These are phyloP conservation scores for Poecile atricapillus DNA, from an alignment of 2,113 vertebrate species.

Conservation along the genomic window DNA sequence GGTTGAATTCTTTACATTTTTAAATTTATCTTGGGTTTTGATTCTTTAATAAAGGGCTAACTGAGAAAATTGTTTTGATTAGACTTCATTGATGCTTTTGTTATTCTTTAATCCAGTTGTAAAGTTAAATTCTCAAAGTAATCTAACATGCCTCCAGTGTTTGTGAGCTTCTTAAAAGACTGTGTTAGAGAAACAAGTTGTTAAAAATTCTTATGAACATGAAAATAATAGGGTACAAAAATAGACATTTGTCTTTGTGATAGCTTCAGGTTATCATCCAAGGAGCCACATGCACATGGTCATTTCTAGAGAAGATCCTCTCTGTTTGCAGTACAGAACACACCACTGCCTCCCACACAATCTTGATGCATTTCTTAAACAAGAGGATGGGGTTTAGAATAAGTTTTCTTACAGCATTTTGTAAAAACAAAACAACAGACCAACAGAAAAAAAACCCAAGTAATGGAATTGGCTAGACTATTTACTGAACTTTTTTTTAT, in stretches of 20 bases:
- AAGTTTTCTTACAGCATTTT: background rate
- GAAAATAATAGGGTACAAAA: background rate
- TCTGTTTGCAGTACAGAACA: background rate
- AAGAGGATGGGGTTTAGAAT: background rate
- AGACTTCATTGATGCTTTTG: background rate
- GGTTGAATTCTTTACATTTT: background rate
- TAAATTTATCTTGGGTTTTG: background rate
- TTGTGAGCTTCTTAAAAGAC: background rate
- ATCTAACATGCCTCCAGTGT: background rate
- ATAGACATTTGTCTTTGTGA: background rate
- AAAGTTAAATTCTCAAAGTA: background rate
- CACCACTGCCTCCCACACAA: background rate
- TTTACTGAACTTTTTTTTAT: background rate
- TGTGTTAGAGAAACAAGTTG: background rate
- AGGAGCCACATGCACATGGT: background rate
- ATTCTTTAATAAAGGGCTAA: constrained; percentile 51
- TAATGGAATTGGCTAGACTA: background rate
- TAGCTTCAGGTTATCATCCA: background rate
- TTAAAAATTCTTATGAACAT: background rate
- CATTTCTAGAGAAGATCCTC: background rate
- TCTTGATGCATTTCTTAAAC: background rate
- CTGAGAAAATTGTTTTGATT: constrained; percentile 10
- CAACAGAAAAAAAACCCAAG: background rate
- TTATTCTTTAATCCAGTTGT: background rate
- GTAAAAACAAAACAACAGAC: background rate